Percentiles rank a stretch among this genome's conserved stretches.
Evolutionary conservation across 1,140 invertebrate genomes (phyloP).

Genomic region (Macrocentrus cingulum): DNA sequence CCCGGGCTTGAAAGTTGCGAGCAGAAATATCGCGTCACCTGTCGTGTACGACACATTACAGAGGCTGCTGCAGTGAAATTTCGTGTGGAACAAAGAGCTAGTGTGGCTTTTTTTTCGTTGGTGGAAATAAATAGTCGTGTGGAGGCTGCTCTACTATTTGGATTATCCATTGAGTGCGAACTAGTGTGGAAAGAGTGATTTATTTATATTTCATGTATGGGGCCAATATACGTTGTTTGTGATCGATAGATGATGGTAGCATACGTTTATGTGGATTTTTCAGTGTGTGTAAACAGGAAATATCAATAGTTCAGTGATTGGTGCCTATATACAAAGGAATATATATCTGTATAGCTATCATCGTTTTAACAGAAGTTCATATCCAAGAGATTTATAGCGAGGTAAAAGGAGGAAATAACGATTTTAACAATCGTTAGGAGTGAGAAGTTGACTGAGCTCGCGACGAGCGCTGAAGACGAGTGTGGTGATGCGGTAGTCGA

Average conservation of each 20-base stretch:
- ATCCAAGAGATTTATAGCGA: constrained; percentile 1
- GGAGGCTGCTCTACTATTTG: not conserved
- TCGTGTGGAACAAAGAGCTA: not conserved
- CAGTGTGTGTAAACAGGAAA: constrained; percentile 6
- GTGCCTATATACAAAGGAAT: not conserved
- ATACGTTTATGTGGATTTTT: too few relatives aligned
- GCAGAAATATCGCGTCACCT: not conserved
- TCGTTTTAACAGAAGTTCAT: not conserved
- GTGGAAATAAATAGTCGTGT: not conserved
- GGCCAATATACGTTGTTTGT: too few relatives aligned
- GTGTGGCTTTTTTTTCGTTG: too few relatives aligned
- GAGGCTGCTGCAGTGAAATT: not conserved
- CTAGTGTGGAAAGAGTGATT: constrained; percentile 12
- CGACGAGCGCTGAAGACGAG: constrained; percentile 36
- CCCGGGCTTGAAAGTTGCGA: too few relatives aligned
- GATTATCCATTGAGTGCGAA: constrained; percentile 14
- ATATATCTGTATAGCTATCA: not conserved
- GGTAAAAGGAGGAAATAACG: constrained; percentile 5
- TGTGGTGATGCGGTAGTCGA: constrained; percentile 59
- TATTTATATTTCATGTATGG: not conserved
- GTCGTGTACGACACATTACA: too few relatives aligned
- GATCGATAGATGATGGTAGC: too few relatives aligned
- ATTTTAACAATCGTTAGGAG: constrained; percentile 2
- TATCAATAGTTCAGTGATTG: not conserved
- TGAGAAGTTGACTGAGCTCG: constrained; percentile 8